A percentile compares a stretch with the other conserved stretches of the same genome.
Conservation (phyloP, 2,113 vertebrate species). For the Catharus bicknelli region DNA sequence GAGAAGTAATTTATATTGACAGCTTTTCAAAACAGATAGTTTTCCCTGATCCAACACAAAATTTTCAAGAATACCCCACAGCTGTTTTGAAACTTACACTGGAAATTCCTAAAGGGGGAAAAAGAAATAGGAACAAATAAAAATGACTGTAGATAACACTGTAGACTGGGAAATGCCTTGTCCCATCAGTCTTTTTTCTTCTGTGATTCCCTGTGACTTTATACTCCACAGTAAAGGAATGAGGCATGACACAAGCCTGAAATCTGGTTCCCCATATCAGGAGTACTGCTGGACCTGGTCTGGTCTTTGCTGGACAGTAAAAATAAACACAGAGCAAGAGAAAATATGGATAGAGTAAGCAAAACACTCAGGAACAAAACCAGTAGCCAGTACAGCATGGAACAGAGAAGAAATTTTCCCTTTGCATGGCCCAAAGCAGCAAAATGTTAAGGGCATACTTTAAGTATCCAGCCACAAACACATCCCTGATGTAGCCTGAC, state of each 20-base stretch:
- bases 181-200: not conserved
- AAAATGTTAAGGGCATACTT: not conserved
- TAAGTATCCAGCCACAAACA: not conserved
- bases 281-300: not conserved
- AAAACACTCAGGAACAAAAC: not conserved
- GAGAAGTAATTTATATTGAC: conserved; percentile 45
- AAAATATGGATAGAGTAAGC: not conserved
- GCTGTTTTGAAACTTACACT: not conserved
- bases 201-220: not conserved
- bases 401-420: not conserved
- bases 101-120: not conserved
- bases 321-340: not conserved
- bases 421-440: not conserved
- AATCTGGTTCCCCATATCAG: not conserved
- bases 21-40: conserved; percentile 35
- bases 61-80: not conserved
- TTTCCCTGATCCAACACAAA: not conserved
- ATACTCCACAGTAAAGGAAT: not conserved
- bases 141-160: not conserved
- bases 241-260: not conserved
- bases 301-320: not conserved
- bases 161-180: not conserved
- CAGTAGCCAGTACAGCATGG: not conserved
- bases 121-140: not conserved
- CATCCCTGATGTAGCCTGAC: not conserved